A percentile compares a stretch with the other conserved stretches of the same genome.
phyloP scores from a whole-genome alignment of 2,113 vertebrate species.

The Hippoglossus stenolepis region DNA sequence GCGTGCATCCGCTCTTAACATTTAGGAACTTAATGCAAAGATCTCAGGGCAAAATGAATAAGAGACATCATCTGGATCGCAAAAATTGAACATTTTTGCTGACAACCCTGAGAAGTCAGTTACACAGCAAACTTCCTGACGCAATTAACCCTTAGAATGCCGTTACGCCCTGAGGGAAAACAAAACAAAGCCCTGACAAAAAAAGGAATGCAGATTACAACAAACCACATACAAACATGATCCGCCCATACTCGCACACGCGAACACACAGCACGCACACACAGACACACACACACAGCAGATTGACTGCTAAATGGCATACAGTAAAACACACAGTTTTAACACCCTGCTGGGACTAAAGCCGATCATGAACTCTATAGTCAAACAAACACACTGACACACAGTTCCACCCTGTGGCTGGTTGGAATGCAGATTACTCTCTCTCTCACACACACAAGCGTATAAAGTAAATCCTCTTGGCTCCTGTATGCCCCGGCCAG shows the following conservation, averaged over 20 bases:
- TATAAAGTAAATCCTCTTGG: slow-evolving; percentile 79
- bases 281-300: slow-evolving; percentile 17
- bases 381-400: slow-evolving; percentile 62
- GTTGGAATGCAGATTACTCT: slow-evolving; percentile 71
- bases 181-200: slow-evolving; percentile 61
- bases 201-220: slow-evolving; percentile 69
- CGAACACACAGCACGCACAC: background rate
- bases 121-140: slow-evolving; percentile 60
- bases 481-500: slow-evolving; percentile 77
- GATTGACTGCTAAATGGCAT: slow-evolving; percentile 74
- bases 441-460: slow-evolving; percentile 23
- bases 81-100: slow-evolving; percentile 13
- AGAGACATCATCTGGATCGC: slow-evolving; percentile 12
- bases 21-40: background rate
- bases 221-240: slow-evolving; percentile 59
- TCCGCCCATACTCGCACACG: slow-evolving; percentile 26
- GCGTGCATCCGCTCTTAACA: background rate
- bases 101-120: slow-evolving; percentile 42
- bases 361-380: slow-evolving; percentile 73
- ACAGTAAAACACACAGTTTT: slow-evolving; percentile 76
- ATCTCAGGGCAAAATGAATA: background rate
- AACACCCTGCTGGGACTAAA: slow-evolving; percentile 76
- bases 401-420: slow-evolving; percentile 62
- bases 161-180: slow-evolving; percentile 62
- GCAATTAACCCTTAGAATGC: slow-evolving; percentile 68